phyloP scores from a whole-genome alignment of 2,797 vertebrate species.

The Malurus leucopterus region DNA sequence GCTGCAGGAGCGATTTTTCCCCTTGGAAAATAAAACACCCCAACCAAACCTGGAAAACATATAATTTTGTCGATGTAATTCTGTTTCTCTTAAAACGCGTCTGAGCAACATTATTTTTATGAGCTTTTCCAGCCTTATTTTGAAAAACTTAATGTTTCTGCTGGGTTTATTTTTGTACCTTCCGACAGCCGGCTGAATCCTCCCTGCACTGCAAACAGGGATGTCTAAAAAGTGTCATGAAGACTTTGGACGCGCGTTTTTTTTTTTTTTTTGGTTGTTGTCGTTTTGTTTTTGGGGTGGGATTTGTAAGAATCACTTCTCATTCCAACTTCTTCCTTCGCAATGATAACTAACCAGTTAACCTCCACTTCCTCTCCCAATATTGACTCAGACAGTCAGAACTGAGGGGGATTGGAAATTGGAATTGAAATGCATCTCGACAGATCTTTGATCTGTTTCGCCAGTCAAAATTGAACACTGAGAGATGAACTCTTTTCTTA shows the following conservation, averaged over 20 bases:
- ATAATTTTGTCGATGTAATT: slow-evolving; percentile 58
- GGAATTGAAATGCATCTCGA: slow-evolving; percentile 28
- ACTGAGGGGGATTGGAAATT: slow-evolving; percentile 3
- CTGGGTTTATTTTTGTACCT: slow-evolving; percentile 50
- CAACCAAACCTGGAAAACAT: slow-evolving; percentile 64
- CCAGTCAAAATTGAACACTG: background rate
- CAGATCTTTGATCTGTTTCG: slow-evolving; percentile 29
- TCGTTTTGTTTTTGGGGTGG: background rate
- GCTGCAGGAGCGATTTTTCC: background rate
- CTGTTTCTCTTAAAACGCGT: slow-evolving; percentile 54
- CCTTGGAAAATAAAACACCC: slow-evolving; percentile 59
- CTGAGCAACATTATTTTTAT: slow-evolving; percentile 64
- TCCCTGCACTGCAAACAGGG: background rate
- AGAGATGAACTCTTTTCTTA: background rate
- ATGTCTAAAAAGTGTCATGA: slow-evolving; percentile 13
- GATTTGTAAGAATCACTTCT: slow-evolving; percentile 51
- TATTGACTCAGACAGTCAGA: slow-evolving; percentile 47
- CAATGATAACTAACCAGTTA: slow-evolving; percentile 35
- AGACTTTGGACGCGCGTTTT: background rate
- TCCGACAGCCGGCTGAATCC: background rate
- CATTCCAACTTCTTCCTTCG: slow-evolving; percentile 36
- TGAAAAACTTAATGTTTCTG: slow-evolving; percentile 54
- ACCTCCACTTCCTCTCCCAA: slow-evolving; percentile 45
- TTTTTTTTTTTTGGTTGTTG: background rate
- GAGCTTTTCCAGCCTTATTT: slow-evolving; percentile 60